Conservation (phyloP, 2,888 invertebrate genomes). For the Leptinotarsa haldemani region DNA sequence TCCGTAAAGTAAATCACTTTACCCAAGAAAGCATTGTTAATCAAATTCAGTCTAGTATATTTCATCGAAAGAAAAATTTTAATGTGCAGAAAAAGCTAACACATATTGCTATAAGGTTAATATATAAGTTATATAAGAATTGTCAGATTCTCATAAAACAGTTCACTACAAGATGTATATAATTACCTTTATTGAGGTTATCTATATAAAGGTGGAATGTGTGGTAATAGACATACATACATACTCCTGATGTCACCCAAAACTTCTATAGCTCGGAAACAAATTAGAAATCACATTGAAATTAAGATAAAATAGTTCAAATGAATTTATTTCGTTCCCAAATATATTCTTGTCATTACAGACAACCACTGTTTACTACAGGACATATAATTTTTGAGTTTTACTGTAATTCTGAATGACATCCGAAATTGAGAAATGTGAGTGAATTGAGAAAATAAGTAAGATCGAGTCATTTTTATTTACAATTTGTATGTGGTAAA, state of each 20-base stretch:
- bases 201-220: conserved; percentile 44
- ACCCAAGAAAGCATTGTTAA: conserved; percentile 37
- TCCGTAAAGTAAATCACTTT: conserved; percentile 35
- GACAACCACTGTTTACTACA: not conserved
- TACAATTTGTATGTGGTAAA: conserved; percentile 40
- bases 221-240: conserved; percentile 31
- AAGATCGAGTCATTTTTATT: conserved; percentile 32
- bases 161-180: conserved; percentile 22
- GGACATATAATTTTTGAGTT: not conserved
- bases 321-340: not conserved
- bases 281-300: not conserved
- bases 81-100: conserved; percentile 18
- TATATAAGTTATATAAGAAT: conserved; percentile 27
- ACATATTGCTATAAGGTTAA: conserved; percentile 22
- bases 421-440: not conserved
- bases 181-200: conserved; percentile 23
- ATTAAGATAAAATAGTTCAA: not conserved
- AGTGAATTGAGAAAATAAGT: conserved; percentile 27
- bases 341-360: not conserved
- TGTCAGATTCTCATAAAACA: conserved; percentile 31
- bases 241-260: not conserved
- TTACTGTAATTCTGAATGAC: conserved; percentile 13
- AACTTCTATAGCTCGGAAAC: not conserved
- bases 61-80: conserved; percentile 32
- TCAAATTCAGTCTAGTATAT: conserved; percentile 44